phyloP scores from a whole-genome alignment of 1,140 invertebrate species.

The Drosophila bipectinata region DNA sequence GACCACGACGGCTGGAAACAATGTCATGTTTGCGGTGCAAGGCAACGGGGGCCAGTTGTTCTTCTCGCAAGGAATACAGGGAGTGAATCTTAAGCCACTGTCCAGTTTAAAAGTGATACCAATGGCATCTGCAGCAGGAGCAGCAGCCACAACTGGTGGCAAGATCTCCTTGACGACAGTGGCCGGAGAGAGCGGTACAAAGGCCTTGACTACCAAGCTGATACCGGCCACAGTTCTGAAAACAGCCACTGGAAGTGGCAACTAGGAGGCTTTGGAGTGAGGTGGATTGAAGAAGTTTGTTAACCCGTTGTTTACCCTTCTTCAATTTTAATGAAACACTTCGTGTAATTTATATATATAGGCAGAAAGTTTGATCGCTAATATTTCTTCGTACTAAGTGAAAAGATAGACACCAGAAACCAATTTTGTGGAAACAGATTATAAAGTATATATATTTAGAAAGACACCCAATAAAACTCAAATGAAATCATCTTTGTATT shows the following conservation, averaged over 20 bases:
- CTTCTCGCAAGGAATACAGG: slow-evolving; percentile 85
- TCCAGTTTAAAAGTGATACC: slow-evolving; percentile 88
- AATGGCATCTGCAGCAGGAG: slow-evolving; percentile 39
- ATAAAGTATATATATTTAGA: slow-evolving; percentile 30
- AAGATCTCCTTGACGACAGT: slow-evolving; percentile 48
- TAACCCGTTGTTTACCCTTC: slow-evolving; percentile 49
- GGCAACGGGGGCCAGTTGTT: slow-evolving; percentile 86
- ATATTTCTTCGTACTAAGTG: slow-evolving; percentile 30
- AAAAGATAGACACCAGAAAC: slow-evolving; percentile 8
- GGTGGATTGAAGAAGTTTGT: slow-evolving; percentile 55
- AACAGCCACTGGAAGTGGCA: slow-evolving; percentile 60
- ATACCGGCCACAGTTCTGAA: slow-evolving; percentile 60
- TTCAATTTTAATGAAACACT: slow-evolving; percentile 18
- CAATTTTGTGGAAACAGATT: slow-evolving; percentile 28
- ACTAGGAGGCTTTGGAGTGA: slow-evolving; percentile 34
- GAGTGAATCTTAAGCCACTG: slow-evolving; percentile 88
- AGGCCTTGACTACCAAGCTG: slow-evolving; percentile 54
- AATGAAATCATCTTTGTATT: slow-evolving; percentile 24
- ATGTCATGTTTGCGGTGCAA: slow-evolving; percentile 87
- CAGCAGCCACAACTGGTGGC: slow-evolving; percentile 14
- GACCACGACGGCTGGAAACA: slow-evolving; percentile 69
- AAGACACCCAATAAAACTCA: slow-evolving; percentile 49
- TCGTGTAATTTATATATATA: slow-evolving; percentile 33
- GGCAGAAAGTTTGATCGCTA: slow-evolving; percentile 46
- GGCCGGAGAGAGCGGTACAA: slow-evolving; percentile 18